phyloP scores from a whole-genome alignment of 2,888 invertebrate genomes.

The Adelognathus sp. region DNA sequence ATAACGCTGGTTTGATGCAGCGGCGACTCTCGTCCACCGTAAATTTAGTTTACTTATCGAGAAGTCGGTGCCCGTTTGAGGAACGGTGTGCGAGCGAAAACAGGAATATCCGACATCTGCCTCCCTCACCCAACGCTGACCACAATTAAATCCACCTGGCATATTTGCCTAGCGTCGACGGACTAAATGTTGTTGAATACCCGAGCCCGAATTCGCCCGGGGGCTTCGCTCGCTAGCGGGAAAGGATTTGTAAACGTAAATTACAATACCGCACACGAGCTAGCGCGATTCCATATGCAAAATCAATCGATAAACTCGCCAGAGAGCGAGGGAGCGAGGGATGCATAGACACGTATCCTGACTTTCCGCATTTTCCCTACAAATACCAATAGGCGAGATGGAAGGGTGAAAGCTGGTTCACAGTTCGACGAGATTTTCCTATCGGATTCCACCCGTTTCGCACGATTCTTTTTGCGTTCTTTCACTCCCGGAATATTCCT shows the following conservation, averaged over 20 bases:
- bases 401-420: neutral
- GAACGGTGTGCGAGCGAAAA: constrained; percentile 11
- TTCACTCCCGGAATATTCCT: too few species aligned
- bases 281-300: constrained; percentile 15
- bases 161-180: constrained; percentile 74
- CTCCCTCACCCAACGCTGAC: constrained; percentile 58
- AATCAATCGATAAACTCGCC: constrained; percentile 16
- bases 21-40: constrained; percentile 39
- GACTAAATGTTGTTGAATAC: constrained; percentile 69
- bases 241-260: constrained; percentile 48
- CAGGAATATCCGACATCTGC: constrained; percentile 1
- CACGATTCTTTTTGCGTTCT: too few species aligned
- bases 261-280: constrained; percentile 19
- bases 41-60: constrained; percentile 77
- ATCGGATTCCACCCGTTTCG: neutral
- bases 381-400: neutral
- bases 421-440: neutral
- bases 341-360: neutral
- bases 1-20: constrained; percentile 44
- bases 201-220: constrained; percentile 38
- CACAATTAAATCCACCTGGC: constrained; percentile 76
- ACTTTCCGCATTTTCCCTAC: neutral
- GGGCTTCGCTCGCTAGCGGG: neutral
- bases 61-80: constrained; percentile 65
- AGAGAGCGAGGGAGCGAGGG: neutral